Percentiles rank a stretch among this genome's conserved stretches.
Evolutionary conservation across 2,113 vertebrate genomes (phyloP).

Genomic region (Protobothrops flavoviridis): DNA sequence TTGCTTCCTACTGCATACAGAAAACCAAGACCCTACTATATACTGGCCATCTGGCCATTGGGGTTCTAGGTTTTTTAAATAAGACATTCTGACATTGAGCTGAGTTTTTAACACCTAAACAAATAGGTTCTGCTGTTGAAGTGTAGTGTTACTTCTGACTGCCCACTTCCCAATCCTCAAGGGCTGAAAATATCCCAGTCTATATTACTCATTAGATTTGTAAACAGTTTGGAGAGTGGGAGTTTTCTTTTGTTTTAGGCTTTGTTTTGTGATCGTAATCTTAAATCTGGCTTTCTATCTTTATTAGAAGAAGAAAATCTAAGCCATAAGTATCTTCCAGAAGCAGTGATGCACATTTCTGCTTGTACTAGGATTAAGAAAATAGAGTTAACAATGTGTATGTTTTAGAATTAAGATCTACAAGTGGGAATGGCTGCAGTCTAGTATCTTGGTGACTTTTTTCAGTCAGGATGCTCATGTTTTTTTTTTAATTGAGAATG

Average conservation of each 20-base stretch:
- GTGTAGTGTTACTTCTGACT: background rate
- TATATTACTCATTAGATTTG: background rate
- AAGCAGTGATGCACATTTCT: background rate
- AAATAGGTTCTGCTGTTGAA: background rate
- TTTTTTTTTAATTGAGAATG: background rate
- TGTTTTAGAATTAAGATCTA: background rate
- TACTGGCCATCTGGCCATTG: background rate
- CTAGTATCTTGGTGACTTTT: background rate
- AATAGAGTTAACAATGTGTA: background rate
- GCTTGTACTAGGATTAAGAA: background rate
- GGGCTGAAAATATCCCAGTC: background rate
- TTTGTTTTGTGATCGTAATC: background rate
- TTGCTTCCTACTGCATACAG: background rate
- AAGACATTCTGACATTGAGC: background rate
- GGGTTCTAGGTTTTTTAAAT: background rate
- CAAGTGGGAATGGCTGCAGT: background rate
- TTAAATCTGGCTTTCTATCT: background rate
- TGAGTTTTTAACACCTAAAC: background rate
- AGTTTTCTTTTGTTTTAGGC: background rate
- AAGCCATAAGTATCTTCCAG: background rate
- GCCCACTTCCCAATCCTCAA: background rate
- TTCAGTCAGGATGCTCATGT: background rate
- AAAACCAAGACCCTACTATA: background rate
- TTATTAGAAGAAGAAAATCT: background rate
- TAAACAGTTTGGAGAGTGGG: background rate